Evolutionary conservation across 2,797 vertebrate genomes (phyloP).

Genomic region (Halcyon leucocephala): DNA sequence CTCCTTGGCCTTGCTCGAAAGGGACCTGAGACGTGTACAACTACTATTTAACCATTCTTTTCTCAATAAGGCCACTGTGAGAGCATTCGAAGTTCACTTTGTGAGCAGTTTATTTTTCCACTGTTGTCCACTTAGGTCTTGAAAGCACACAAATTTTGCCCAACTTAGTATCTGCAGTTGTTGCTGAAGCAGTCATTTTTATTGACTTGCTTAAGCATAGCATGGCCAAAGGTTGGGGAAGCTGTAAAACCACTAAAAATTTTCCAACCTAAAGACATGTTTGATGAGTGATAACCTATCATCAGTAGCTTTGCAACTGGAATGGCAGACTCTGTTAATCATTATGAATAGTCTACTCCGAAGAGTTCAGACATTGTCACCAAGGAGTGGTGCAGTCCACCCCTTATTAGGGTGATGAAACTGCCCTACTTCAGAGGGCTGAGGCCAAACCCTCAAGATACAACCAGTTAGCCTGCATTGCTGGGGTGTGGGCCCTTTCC

Average conservation of each 20-base stretch:
- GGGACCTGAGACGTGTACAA: not conserved
- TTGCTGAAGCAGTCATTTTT: conserved; percentile 43
- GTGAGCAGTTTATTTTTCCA: not conserved
- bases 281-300: conserved; percentile 38
- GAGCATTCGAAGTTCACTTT: not conserved
- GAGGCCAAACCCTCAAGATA: not conserved
- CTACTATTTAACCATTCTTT: not conserved
- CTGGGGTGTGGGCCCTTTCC: not conserved
- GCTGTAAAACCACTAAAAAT: conserved; percentile 52
- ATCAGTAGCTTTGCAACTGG: conserved; percentile 2
- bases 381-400: conserved; percentile 27
- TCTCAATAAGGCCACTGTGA: not conserved
- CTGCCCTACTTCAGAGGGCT: not conserved
- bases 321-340: conserved; percentile 55
- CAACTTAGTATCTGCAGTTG: not conserved
- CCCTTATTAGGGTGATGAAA: conserved; percentile 35
- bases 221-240: conserved; percentile 47
- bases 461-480: not conserved
- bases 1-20: not conserved
- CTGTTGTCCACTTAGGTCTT: not conserved
- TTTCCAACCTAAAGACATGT: conserved; percentile 24
- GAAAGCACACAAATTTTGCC: not conserved
- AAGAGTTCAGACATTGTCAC: conserved; percentile 16
- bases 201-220: conserved; percentile 27
- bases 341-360: conserved; percentile 23